phyloP scores from a whole-genome alignment of 1,140 invertebrate genomes.

The Drosophila kikkawai region DNA sequence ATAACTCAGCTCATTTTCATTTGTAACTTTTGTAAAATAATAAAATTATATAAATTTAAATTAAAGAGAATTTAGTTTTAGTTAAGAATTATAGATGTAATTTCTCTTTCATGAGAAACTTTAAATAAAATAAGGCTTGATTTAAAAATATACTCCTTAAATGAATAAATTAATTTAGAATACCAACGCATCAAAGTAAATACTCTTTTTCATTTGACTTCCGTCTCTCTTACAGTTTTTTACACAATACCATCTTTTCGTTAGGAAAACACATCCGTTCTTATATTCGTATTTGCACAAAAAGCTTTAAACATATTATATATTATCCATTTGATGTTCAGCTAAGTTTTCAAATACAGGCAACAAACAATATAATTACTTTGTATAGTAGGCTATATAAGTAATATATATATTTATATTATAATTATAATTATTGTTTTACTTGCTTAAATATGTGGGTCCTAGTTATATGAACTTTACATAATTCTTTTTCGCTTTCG shows the following conservation, averaged over 20 bases:
- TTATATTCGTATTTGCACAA: slow-evolving; percentile 29
- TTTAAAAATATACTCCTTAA: background rate
- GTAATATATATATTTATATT: background rate
- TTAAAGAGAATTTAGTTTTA: background rate
- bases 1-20: slow-evolving; percentile 18
- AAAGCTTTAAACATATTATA: slow-evolving; percentile 39
- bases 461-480: slow-evolving; percentile 15
- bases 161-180: background rate
- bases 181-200: background rate
- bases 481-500: slow-evolving; percentile 9
- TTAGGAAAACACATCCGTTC: slow-evolving; percentile 53
- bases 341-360: slow-evolving; percentile 63
- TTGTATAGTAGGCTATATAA: slow-evolving; percentile 30
- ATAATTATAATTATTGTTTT: slow-evolving; percentile 31
- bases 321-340: slow-evolving; percentile 53
- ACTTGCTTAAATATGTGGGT: slow-evolving; percentile 13
- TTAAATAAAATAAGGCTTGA: background rate
- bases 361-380: slow-evolving; percentile 73
- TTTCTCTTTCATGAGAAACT: background rate
- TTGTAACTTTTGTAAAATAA: background rate
- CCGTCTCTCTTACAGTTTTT: slow-evolving; percentile 18
- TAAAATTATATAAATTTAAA: no score
- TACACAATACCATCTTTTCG: slow-evolving; percentile 28
- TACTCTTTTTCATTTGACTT: slow-evolving; percentile 40
- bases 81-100: background rate